Conservation (phyloP, 2,888 invertebrate species). For the Ypsolopha scabrella region DNA sequence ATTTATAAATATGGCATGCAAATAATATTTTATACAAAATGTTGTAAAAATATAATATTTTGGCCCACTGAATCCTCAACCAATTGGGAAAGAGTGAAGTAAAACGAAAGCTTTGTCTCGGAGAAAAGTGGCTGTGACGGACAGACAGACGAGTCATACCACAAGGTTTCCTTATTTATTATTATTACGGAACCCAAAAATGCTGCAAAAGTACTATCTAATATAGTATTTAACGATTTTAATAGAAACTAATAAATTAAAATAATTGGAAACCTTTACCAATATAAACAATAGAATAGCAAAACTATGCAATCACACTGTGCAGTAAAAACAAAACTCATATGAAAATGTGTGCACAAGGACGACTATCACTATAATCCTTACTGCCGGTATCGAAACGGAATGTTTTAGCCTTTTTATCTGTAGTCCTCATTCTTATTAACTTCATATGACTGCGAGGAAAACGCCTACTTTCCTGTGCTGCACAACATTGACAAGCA, state of each 20-base stretch:
- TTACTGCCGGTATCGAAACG: conserved; percentile 75
- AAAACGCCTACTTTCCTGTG: conserved; percentile 51
- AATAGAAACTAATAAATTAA: background rate
- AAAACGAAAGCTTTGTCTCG: too few relatives aligned
- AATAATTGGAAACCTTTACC: conserved; percentile 16
- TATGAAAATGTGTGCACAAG: conserved; percentile 16
- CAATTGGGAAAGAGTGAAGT: too few relatives aligned
- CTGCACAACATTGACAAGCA: conserved; percentile 37
- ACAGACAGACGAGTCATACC: too few relatives aligned
- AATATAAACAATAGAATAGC: conserved; percentile 27
- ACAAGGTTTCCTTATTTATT: too few relatives aligned
- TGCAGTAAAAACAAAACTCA: conserved; percentile 29
- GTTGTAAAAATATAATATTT: too few relatives aligned
- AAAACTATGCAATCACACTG: conserved; percentile 28
- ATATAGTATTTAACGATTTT: too few relatives aligned
- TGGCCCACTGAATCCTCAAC: too few relatives aligned
- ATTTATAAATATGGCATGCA: too few relatives aligned
- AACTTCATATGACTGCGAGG: conserved; percentile 74
- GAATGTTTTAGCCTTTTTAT: conserved; percentile 69
- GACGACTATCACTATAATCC: conserved; percentile 22
- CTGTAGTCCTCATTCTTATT: conserved; percentile 72
- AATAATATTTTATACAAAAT: too few relatives aligned
- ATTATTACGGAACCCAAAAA: too few relatives aligned
- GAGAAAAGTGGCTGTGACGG: too few relatives aligned
- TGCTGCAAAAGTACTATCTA: too few relatives aligned